Percentiles rank a stretch among this genome's conserved stretches.
These are phyloP conservation scores for Lucifuga dentata DNA, from an alignment of 2,113 vertebrate genomes.

Conservation along the genomic window DNA sequence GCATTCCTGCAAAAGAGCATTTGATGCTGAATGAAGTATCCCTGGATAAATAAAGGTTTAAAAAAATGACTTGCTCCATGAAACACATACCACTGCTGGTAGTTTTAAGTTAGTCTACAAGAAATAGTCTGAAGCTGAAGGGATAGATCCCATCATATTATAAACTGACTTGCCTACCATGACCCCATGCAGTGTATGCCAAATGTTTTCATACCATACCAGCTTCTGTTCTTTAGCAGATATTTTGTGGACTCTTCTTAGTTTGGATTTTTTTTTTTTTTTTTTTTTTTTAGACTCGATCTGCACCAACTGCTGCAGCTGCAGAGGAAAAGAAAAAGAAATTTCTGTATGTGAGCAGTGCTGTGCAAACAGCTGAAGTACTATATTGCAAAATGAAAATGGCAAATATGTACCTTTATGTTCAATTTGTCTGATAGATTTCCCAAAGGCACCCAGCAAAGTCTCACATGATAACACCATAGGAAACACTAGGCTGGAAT, in stretches of 20 bases:
- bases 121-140: too few species aligned
- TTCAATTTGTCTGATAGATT: constrained; percentile 15
- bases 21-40: too few species aligned
- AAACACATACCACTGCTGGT: too few species aligned
- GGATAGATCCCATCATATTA: too few species aligned
- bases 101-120: too few species aligned
- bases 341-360: not conserved
- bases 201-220: too few species aligned
- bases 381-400: constrained; percentile 4
- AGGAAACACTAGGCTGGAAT: not conserved
- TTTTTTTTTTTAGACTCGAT: not conserved
- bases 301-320: constrained; percentile 16
- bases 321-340: constrained; percentile 12
- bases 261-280: too few species aligned
- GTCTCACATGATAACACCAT: not conserved
- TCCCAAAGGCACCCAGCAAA: constrained; percentile 3
- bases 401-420: constrained; percentile 12
- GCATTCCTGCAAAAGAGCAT: too few species aligned
- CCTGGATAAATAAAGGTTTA: too few species aligned
- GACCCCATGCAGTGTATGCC: too few species aligned
- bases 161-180: too few species aligned
- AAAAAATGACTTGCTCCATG: too few species aligned
- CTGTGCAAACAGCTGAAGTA: constrained; percentile 5
- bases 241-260: not conserved
- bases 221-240: not conserved